Base-by-base conservation (phyloP, 2,888 invertebrate species). In the Pelosia muscerda region DNA sequence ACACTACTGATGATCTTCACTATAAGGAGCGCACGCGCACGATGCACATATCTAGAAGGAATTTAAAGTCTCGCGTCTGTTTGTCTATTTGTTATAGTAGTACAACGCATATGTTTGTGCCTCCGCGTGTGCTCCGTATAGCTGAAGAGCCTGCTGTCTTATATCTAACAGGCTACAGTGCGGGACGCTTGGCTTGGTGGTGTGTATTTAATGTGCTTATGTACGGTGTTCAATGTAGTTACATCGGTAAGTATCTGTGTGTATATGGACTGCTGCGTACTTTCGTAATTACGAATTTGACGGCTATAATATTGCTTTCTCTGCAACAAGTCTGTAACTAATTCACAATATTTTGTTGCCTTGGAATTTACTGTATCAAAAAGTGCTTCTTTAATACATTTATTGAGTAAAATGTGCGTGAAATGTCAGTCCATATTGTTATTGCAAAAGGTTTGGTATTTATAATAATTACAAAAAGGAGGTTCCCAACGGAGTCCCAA, bases 151-250 rank as follows among this genome's bases (percentile, higher is more conserved):
- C 54, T 57, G 22, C 31, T 34, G 38, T 42, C 8, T 28, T 62
- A 23, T 56, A 59, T n/a, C 5, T 11, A 28, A 26, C 62, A 55
- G 66, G 49, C 56, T 22, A 28, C 56, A 59, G 31, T 60, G 55
- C 57, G 49, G 59, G 65, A 60, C 56, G 65, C 56, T 23, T 42
- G 19, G 59, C 38, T 64, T 42, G 66, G 68, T 68, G 73, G 66
- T 71, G 63, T 71, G 34, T 57, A 19, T 57, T 38, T 23, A 11
- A 31, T 63, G 38, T 63, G 49, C 56, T 58, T 64, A 38, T 25
- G 8, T 55, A 38, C 26, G 4, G 23, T 54, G 59, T 53, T 59
- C 0, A n/a, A 26, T n/a, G 13, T 19, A 19, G 15, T 55, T 23
- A 3, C n/a, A 10, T 22, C n/a, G 67, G 67, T 67, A 58, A 67